Evolutionary conservation across 1,140 invertebrate genomes (phyloP), one percentile per base, ranked within the genome.

Genomic region (Amphibalanus amphitrite): DNA sequence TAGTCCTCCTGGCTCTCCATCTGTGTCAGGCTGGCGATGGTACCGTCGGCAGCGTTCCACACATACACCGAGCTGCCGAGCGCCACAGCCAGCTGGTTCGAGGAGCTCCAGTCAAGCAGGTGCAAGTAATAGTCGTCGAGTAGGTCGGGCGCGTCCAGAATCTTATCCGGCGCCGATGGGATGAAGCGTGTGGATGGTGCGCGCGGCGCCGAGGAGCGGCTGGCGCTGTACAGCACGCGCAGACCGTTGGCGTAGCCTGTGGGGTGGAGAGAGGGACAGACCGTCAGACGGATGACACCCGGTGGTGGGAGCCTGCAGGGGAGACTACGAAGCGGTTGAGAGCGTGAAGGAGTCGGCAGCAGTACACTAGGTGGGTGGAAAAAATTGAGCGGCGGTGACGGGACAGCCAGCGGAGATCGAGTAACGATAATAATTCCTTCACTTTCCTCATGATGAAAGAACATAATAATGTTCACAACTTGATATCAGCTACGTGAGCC

Each of bases 81-180:
- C 28, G 93, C 93, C 29, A 98, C 95, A 28, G 94, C 95, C 38
- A 99, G 82, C 74, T 95, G 86, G 81, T 98, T 98, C 77, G 86
- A 90, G n/a, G 82, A 80, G 75, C 92, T 94, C 97, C 97, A 99
- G 80, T 98, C 95, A 75, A 99, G 84, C 69, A 98, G 82, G 82
- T 98, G 98, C 59, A 98, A 83, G 84, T 98, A 98, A 82, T 95
- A 98, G 82, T 98, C 95, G 82, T 98, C 93, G 28, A 95, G 82
- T 76, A 98, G 92, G 78, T 97, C 94, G 73, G 96, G 96, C 30
- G 95, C 96, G 86, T 98, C 96, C 29, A 98, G 83, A 76, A 98
- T 96, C 75, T 93, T 85, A 77, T 98, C 95, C 28, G 95, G 92
- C 71, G 88, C 87, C 79, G 92, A 89, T 28, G 95, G 92, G 79